Conservation (phyloP, 1,140 invertebrate species). For the Cydia strobilella region DNA sequence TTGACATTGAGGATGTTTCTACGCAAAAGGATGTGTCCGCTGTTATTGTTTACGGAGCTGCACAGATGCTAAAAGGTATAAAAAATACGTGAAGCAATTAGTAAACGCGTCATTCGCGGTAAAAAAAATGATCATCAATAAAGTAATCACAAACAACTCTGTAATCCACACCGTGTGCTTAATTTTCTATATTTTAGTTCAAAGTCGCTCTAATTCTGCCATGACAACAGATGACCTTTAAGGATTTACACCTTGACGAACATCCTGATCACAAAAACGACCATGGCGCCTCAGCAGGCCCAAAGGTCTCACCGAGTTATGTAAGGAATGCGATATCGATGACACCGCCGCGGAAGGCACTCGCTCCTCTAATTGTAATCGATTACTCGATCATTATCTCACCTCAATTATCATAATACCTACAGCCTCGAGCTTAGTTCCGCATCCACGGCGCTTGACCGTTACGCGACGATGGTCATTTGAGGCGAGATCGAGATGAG, state of each 20-base stretch:
- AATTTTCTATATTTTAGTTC: background rate
- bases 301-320: constrained; percentile 34
- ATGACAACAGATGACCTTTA: background rate
- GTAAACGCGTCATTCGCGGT: constrained; percentile 22
- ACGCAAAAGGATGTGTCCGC: constrained; percentile 19
- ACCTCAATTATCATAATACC: constrained; percentile 44
- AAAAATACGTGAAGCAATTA: constrained; percentile 29
- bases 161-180: background rate
- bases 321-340: constrained; percentile 37
- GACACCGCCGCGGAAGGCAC: constrained; percentile 29
- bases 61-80: background rate
- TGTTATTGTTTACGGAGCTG: constrained; percentile 23
- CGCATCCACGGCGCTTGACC: constrained; percentile 40
- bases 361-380: constrained; percentile 40
- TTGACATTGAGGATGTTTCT: constrained; percentile 43
- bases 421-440: constrained; percentile 49
- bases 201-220: background rate
- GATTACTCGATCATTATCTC: constrained; percentile 48
- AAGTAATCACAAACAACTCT: background rate
- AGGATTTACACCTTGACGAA: background rate
- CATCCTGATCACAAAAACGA: constrained; percentile 12
- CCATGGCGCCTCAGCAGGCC: constrained; percentile 13
- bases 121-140: constrained; percentile 19
- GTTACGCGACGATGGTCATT: constrained; percentile 22
- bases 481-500: constrained; percentile 10